These are phyloP conservation scores for Anolis sagrei DNA, from an alignment of 2,113 vertebrate species.

Conservation along the genomic window DNA sequence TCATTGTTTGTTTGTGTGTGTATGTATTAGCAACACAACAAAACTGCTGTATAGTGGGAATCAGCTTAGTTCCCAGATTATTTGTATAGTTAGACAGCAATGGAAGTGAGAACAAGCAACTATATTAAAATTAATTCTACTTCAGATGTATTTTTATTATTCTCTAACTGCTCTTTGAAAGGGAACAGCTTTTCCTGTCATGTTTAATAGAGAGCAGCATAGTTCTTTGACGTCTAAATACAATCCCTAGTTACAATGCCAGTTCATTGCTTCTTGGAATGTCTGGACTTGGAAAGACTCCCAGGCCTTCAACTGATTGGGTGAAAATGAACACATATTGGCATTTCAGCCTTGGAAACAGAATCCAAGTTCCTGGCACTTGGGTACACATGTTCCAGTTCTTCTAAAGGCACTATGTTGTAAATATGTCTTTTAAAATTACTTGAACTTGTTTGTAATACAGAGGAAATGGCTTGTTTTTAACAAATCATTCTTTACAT, in stretches of 20 bases:
- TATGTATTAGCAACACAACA: not conserved
- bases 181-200: slow-evolving; percentile 21
- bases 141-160: slow-evolving; percentile 5
- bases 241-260: not conserved
- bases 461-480: not conserved
- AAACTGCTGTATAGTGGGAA: not conserved
- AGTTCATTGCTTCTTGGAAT: slow-evolving; percentile 4
- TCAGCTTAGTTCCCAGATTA: not conserved
- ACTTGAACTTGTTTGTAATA: not conserved
- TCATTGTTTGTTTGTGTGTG: not conserved
- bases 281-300: not conserved
- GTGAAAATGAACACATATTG: not conserved
- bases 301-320: not conserved
- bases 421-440: not conserved
- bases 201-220: slow-evolving; percentile 22
- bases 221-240: slow-evolving; percentile 8
- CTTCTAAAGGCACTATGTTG: not conserved
- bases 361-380: not conserved
- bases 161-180: slow-evolving; percentile 5
- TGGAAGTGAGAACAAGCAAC: not conserved
- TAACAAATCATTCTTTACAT: not conserved
- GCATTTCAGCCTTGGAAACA: not conserved
- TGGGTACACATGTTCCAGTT: not conserved
- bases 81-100: not conserved
- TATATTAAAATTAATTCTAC: not conserved